These are phyloP conservation scores for Astreopora myriophthalma DNA, from an alignment of 64 coral and sea anemone genomes.

Conservation along the genomic window DNA sequence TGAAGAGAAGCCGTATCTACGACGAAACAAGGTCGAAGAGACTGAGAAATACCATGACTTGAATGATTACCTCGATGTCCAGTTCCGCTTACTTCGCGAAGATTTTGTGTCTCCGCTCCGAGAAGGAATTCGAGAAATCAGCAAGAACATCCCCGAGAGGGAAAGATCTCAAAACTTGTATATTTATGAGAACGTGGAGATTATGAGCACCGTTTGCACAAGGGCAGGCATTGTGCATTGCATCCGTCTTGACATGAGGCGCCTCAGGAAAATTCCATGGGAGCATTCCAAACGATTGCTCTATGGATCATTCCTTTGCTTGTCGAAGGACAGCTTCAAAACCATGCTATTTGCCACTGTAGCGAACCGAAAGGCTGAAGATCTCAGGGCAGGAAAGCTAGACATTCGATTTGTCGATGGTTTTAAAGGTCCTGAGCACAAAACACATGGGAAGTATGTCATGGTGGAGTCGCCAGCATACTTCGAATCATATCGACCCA, in stretches of 20 bases:
- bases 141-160: constrained; percentile 49
- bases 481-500: constrained; percentile 73
- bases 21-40: constrained; percentile 62
- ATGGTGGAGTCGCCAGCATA: constrained; percentile 71
- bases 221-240: constrained; percentile 68
- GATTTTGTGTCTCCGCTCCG: constrained; percentile 89
- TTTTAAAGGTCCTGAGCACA: constrained; percentile 46
- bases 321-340: constrained; percentile 52
- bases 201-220: constrained; percentile 52
- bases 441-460: constrained; percentile 5
- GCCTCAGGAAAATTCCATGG: constrained; percentile 64
- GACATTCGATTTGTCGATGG: constrained; percentile 67
- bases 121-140: constrained; percentile 76
- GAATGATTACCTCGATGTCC: constrained; percentile 83
- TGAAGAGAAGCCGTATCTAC: constrained; percentile 60
- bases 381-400: constrained; percentile 54
- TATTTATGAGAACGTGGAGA: constrained; percentile 74
- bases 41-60: constrained; percentile 62
- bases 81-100: constrained; percentile 84
- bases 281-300: constrained; percentile 82
- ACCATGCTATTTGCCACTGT: constrained; percentile 78
- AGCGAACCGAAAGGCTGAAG: constrained; percentile 68
- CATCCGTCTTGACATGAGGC: constrained; percentile 50
- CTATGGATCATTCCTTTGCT: constrained; percentile 80
- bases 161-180: constrained; percentile 67